These are phyloP conservation scores for Chymomyza amoena DNA, from an alignment of 2,888 invertebrate species.

Conservation along the genomic window DNA sequence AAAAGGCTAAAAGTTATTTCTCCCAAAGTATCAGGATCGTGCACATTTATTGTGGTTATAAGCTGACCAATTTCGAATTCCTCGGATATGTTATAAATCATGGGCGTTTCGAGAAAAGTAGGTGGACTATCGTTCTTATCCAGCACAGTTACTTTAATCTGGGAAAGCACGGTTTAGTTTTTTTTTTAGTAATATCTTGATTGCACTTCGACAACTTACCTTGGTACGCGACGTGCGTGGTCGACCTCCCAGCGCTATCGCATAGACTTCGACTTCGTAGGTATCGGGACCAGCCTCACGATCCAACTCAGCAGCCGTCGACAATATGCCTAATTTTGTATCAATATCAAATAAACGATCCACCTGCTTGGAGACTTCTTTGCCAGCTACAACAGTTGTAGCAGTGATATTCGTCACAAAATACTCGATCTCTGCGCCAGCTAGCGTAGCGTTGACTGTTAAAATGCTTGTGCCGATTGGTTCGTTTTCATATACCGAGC, in stretches of 20 bases:
- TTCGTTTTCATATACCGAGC: conserved; percentile 93
- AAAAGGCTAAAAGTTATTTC: conserved; percentile 87
- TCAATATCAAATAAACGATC: conserved; percentile 95
- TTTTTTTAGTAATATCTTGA: neutral
- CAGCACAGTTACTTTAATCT: conserved; percentile 91
- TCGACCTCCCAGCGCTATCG: conserved; percentile 86
- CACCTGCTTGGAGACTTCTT: conserved; percentile 81
- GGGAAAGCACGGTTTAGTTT: conserved; percentile 51
- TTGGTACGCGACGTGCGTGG: conserved; percentile 89
- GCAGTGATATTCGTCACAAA: conserved; percentile 91
- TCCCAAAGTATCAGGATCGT: conserved; percentile 92
- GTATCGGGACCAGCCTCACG: conserved; percentile 89
- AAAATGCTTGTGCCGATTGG: conserved; percentile 91
- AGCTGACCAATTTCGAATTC: conserved; percentile 90
- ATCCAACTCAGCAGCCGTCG: conserved; percentile 90
- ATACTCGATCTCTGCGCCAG: conserved; percentile 88
- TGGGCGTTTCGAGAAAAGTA: conserved; percentile 86
- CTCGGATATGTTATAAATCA: conserved; percentile 89
- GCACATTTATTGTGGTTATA: conserved; percentile 87
- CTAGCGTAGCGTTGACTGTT: conserved; percentile 86
- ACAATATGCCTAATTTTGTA: conserved; percentile 91
- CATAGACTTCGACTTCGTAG: conserved; percentile 92
- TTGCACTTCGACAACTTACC: conserved; percentile 81
- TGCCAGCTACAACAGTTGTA: conserved; percentile 70
- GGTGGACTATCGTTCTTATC: conserved; percentile 98